A percentile compares a stretch with the other conserved stretches of the same genome.
Evolutionary conservation across 2,797 vertebrate genomes (phyloP).

Genomic region (Premnoplex brunnescens): DNA sequence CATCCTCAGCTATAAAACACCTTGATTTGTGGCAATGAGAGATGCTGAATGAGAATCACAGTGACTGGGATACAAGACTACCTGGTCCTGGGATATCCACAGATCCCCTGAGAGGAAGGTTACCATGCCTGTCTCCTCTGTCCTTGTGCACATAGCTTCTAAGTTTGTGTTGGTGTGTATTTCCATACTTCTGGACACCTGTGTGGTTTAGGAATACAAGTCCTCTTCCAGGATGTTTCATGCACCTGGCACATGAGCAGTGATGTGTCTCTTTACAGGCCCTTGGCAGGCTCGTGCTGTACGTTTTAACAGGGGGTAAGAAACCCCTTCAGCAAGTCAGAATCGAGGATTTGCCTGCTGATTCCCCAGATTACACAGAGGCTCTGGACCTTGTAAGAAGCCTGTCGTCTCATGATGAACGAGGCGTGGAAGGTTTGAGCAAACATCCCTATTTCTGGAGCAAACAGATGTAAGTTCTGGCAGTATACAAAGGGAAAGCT

Average conservation of each 20-base stretch:
- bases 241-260: rapidly evolving
- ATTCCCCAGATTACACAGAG: background rate
- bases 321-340: conserved; percentile 15
- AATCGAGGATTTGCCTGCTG: background rate
- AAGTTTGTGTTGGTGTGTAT: background rate
- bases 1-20: background rate
- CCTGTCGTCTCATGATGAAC: background rate
- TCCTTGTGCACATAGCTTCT: background rate
- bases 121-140: background rate
- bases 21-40: background rate
- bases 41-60: background rate
- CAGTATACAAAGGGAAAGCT: background rate
- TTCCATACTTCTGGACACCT: background rate
- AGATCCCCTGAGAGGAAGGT: no score
- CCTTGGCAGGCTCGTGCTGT: conserved; percentile 65
- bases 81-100: background rate
- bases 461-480: conserved; percentile 57
- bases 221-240: background rate
- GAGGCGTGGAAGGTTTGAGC: conserved; percentile 37
- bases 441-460: conserved; percentile 77
- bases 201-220: background rate
- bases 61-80: background rate
- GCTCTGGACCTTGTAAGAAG: conserved; percentile 40
- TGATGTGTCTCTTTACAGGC: conserved; percentile 44
- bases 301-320: conserved; percentile 45